Conservation (phyloP, 2,888 invertebrate species). For the Lacanobia oleracea region DNA sequence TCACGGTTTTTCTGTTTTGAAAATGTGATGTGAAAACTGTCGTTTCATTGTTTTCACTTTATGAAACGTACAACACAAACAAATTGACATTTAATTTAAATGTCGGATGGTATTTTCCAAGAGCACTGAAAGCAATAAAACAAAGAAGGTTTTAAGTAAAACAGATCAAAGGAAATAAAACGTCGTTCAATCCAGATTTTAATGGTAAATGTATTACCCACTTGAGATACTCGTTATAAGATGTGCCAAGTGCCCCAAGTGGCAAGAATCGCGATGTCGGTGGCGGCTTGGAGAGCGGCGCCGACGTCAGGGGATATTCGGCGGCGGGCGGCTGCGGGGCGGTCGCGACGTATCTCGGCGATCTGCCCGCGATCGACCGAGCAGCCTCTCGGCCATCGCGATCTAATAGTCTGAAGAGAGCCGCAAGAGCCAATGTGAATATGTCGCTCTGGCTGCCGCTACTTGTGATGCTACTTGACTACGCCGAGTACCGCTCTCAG, state of each 20-base stretch:
- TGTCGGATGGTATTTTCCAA: constrained; percentile 46
- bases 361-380: constrained; percentile 81
- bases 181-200: constrained; percentile 71
- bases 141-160: constrained; percentile 61
- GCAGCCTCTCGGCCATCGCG: constrained; percentile 76
- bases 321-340: constrained; percentile 67
- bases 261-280: constrained; percentile 77
- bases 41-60: constrained; percentile 52
- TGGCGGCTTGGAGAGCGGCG: constrained; percentile 60
- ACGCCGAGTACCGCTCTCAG: constrained; percentile 53
- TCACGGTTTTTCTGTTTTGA: constrained; percentile 29
- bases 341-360: constrained; percentile 82
- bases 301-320: constrained; percentile 71
- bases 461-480: constrained; percentile 65
- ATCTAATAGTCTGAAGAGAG: constrained; percentile 73
- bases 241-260: constrained; percentile 81
- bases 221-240: constrained; percentile 77
- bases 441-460: constrained; percentile 64
- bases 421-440: constrained; percentile 74
- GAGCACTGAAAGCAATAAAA: constrained; percentile 63
- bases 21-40: constrained; percentile 41
- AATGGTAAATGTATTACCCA: constrained; percentile 78
- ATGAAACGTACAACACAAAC: constrained; percentile 40
- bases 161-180: constrained; percentile 74
- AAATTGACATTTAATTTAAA: constrained; percentile 59